These are phyloP conservation scores for Coracias cyanogaster DNA, from an alignment of 2,797 vertebrate species.

Conservation along the genomic window DNA sequence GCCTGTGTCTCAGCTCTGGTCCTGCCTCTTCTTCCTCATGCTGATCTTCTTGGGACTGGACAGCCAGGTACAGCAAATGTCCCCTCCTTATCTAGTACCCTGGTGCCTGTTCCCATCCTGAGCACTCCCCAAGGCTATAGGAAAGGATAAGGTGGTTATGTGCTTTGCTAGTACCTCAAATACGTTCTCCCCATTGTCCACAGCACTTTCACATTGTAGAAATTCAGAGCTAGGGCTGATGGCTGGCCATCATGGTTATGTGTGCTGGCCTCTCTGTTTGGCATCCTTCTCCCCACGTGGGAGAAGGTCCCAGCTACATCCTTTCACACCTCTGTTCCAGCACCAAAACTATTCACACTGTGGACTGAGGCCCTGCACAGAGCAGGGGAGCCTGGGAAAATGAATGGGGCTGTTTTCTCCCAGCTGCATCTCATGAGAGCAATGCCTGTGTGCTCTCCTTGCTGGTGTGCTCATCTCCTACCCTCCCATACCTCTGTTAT, in stretches of 20 bases:
- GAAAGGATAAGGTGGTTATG: not conserved
- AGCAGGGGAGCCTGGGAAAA: not conserved
- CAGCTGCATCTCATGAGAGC: not conserved
- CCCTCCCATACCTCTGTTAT: not conserved
- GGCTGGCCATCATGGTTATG: not conserved
- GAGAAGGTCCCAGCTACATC: not conserved
- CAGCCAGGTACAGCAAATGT: conserved; percentile 83
- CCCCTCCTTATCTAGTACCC: not conserved
- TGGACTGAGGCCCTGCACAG: not conserved
- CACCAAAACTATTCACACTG: not conserved
- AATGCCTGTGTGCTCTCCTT: not conserved
- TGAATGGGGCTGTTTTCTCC: not conserved
- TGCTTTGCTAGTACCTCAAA: not conserved
- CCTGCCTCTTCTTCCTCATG: conserved; percentile 95
- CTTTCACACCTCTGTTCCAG: not conserved
- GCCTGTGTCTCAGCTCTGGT: conserved; percentile 89
- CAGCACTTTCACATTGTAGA: not conserved
- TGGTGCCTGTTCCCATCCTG: not conserved
- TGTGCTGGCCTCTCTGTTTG: not conserved
- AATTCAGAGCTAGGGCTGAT: not conserved
- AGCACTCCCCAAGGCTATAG: not conserved
- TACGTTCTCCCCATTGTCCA: accelerated
- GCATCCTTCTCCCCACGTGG: not conserved
- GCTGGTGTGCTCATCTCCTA: not conserved
- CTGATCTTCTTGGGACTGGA: conserved; percentile 90